A percentile compares a stretch with the other conserved stretches of the same genome.
Conservation (phyloP, 2,113 vertebrate genomes). For the Gasterosteus nipponicus region DNA sequence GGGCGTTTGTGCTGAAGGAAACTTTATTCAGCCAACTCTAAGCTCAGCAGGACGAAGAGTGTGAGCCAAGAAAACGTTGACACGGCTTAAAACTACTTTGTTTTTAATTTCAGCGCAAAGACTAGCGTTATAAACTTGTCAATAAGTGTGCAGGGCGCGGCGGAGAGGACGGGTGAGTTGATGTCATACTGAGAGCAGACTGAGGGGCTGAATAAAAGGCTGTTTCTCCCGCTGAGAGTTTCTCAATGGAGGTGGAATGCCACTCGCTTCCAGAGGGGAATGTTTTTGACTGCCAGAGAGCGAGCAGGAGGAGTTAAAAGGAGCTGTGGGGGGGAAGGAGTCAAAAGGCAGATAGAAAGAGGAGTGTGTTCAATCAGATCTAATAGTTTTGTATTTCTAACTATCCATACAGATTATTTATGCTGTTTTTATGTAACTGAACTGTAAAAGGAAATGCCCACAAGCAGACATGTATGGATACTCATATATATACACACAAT, state of each 20-base stretch:
- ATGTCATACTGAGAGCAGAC: conserved; percentile 47
- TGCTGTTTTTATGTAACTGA: conserved; percentile 27
- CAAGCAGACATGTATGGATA: conserved; percentile 9
- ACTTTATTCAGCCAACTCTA: conserved; percentile 36
- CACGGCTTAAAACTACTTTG: conserved; percentile 14
- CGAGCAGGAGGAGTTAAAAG: conserved; percentile 26
- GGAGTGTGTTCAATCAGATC: conserved; percentile 42
- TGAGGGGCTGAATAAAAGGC: conserved; percentile 55
- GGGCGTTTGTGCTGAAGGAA: conserved; percentile 33
- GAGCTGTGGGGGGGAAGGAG: conserved; percentile 30
- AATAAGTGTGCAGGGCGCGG: conserved; percentile 12
- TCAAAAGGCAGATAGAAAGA: conserved; percentile 31
- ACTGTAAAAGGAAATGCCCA: not conserved
- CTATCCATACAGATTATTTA: conserved; percentile 35
- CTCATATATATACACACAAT: not conserved
- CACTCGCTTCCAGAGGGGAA: conserved; percentile 60
- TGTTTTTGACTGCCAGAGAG: conserved; percentile 51
- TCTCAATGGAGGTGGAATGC: conserved; percentile 64
- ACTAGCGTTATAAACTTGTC: conserved; percentile 48
- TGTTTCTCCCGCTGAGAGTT: conserved; percentile 57
- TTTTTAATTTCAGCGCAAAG: conserved; percentile 9
- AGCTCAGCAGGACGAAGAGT: conserved; percentile 26
- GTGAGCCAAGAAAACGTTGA: conserved; percentile 6
- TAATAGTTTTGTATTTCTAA: conserved; percentile 24
- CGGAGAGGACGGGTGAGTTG: conserved; percentile 14